A percentile compares a stretch with the other conserved stretches of the same genome.
Conservation (phyloP, 2,888 invertebrate species). For the Mimas tiliae region DNA sequence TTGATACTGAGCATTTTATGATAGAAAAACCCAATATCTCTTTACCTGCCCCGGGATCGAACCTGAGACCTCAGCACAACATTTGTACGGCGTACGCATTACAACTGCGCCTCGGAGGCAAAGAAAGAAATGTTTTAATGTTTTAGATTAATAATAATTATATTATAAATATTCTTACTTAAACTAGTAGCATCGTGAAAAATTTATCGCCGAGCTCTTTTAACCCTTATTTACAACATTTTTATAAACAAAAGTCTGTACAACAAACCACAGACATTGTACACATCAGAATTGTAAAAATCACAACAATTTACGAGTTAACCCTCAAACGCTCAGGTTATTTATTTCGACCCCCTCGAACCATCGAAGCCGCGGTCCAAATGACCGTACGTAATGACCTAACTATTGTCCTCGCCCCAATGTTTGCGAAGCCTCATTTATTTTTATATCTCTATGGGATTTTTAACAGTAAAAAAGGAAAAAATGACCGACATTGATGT, state of each 20-base stretch:
- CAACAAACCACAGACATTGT: not conserved
- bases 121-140: no score
- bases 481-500: conserved; percentile 32
- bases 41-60: no score
- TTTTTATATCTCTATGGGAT: conserved; percentile 75
- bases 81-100: no score
- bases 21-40: no score
- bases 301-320: conserved; percentile 54
- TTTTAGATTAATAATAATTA: no score
- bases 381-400: conserved; percentile 82
- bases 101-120: no score
- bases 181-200: no score
- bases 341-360: conserved; percentile 57
- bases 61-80: no score
- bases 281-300: conserved; percentile 35
- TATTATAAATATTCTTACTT: no score
- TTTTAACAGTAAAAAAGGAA: conserved; percentile 67
- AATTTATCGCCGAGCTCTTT: no score
- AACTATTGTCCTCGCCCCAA: conserved; percentile 81
- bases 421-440: conserved; percentile 77
- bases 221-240: no score
- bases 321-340: conserved; percentile 69
- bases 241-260: not conserved
- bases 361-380: conserved; percentile 65
- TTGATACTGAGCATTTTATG: no score